Base-by-base conservation (phyloP, 2,888 invertebrate genomes). In the Spatulosminthurus flaviceps region DNA sequence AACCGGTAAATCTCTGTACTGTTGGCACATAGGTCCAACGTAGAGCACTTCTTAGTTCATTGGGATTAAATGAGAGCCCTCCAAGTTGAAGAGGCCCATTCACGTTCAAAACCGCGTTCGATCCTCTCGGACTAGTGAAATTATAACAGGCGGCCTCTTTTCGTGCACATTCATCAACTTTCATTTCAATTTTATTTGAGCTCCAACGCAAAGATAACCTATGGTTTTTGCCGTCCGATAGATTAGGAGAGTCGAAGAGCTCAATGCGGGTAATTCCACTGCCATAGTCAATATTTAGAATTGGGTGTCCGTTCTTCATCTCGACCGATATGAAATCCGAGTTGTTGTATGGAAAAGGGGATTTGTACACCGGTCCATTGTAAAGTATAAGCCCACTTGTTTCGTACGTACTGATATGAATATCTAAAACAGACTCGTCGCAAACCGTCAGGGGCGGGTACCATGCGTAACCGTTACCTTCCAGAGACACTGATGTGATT, bases 391-490 rank as follows among this genome's bases (percentile, higher is more conserved):
- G 89, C 1, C 95, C 96, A 88, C 94, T 92, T 66, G 92, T 91
- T 29, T 90, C 89, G 84, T 92, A 90, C 0, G 98, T 93, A 61
- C 92, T 91, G 85, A 98, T 91, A 83, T 95, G 94, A 79, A 98
- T 86, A 80, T 93, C 92, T 79, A 97, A 92, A 84, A 92, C 92
- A 0, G 95, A 93, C 79, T 93, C 93, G 83, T 93, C 93, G 87
- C 98, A 98, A 5, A 95, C 92, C 42, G 94, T 92, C 42, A 96
- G 92, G 0, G 96, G 91, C 0, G 93, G 92, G 89, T 96, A 97
- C 90, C 98, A 92, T 0, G 97, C 97, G 92, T 94, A 98, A 13
- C 97, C 96, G 85, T 92, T 92, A n/a, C 96, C 95, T 82, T 91
- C 91, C 89, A 98, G 98, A 24, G 94, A 94, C 83, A 97, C 92